A percentile compares a stretch with the other conserved stretches of the same genome.
These are phyloP conservation scores for Lytechinus variegatus DNA, from an alignment of 35 echinoderm and acorn worm genomes.

Conservation along the genomic window DNA sequence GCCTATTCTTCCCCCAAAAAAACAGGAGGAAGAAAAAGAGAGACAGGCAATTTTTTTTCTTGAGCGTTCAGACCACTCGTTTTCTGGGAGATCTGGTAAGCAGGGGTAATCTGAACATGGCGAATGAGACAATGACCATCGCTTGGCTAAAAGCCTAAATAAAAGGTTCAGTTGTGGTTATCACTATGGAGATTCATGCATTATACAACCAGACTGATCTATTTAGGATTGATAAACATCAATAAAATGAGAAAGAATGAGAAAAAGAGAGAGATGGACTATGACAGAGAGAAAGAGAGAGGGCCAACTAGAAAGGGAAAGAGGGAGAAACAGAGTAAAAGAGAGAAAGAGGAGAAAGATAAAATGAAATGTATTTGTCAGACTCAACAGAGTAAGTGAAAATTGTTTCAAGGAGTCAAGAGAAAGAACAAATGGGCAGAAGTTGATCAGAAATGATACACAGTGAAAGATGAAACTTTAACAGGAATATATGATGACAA, in stretches of 20 bases:
- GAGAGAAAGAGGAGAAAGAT: neutral
- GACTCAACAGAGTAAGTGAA: too few relatives aligned
- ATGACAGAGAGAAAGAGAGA: neutral
- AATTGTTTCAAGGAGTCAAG: too few relatives aligned
- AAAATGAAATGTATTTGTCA: neutral
- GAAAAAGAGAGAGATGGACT: neutral
- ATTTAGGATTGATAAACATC: neutral
- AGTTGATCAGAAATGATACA: too few relatives aligned
- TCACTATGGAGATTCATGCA: neutral
- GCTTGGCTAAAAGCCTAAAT: neutral
- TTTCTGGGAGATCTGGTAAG: too few relatives aligned
- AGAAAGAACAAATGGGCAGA: too few relatives aligned
- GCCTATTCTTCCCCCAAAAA: too few relatives aligned
- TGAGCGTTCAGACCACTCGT: too few relatives aligned
- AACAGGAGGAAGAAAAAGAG: too few relatives aligned
- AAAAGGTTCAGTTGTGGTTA: slow-evolving; percentile 3
- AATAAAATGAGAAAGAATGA: neutral
- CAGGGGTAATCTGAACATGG: too few relatives aligned
- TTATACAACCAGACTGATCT: neutral
- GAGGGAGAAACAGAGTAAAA: neutral
- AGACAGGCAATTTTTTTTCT: too few relatives aligned
- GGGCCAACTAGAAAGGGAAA: neutral
- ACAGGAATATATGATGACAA: neutral
- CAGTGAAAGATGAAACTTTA: too few relatives aligned
- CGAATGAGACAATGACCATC: neutral